phyloP scores from a whole-genome alignment of 2,888 invertebrate genomes.

The Cybosia mesomella region DNA sequence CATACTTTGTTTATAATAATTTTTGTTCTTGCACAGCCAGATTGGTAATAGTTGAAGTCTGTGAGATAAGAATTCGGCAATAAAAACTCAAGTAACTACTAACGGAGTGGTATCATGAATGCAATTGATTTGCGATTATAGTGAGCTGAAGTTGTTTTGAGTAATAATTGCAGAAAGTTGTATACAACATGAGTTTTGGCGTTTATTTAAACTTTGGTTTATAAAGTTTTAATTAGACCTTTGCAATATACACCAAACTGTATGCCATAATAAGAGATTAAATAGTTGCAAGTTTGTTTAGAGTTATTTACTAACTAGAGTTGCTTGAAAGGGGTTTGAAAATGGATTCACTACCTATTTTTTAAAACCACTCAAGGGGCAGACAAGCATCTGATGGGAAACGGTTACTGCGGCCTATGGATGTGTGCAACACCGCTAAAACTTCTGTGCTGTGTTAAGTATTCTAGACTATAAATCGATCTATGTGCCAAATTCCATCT shows the following conservation, averaged over 20 bases:
- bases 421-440: too few relatives aligned
- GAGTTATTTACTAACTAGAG: background rate
- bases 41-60: too few relatives aligned
- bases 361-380: too few relatives aligned
- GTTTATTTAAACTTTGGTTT: background rate
- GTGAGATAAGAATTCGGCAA: too few relatives aligned
- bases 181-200: background rate
- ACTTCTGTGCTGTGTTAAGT: too few relatives aligned
- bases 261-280: background rate
- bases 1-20: too few relatives aligned
- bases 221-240: conserved; percentile 1
- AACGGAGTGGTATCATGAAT: background rate
- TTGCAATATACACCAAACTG: background rate
- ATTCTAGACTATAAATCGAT: too few relatives aligned
- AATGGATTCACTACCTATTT: background rate
- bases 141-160: background rate
- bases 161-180: background rate
- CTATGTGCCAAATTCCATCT: too few relatives aligned
- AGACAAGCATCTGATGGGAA: too few relatives aligned
- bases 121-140: background rate
- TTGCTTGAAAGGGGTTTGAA: background rate
- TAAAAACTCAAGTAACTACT: too few relatives aligned
- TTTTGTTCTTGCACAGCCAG: too few relatives aligned
- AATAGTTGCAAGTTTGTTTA: background rate
- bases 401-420: too few relatives aligned